These are phyloP conservation scores for Mesorhabditis spiculigera DNA, from an alignment of 2,888 invertebrate genomes.

Conservation along the genomic window DNA sequence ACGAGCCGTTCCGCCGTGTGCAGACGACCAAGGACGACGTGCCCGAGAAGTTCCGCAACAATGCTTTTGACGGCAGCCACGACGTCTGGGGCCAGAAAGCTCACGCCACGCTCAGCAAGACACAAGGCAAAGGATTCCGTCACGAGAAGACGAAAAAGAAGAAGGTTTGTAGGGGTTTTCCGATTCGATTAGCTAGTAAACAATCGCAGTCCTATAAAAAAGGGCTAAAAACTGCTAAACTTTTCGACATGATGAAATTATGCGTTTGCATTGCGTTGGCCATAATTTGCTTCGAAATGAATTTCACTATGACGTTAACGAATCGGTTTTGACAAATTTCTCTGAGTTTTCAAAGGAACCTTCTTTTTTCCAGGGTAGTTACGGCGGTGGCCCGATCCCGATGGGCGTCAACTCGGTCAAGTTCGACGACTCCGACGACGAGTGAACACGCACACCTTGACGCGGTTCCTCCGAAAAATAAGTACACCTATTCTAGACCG, in stretches of 20 bases:
- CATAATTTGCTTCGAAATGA: no score
- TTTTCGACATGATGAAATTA: no score
- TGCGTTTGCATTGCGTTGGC: no score
- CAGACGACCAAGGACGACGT: conserved; percentile 61
- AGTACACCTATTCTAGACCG: no score
- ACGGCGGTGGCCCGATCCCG: conserved; percentile 88
- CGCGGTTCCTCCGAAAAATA: no score
- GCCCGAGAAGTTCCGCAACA: conserved; percentile 78
- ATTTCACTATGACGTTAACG: not conserved
- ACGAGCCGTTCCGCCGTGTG: conserved; percentile 51
- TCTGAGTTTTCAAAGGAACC: not conserved
- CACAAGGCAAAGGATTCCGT: conserved; percentile 90
- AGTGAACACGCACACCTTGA: no score
- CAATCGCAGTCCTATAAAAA: no score
- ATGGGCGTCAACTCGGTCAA: conserved; percentile 85
- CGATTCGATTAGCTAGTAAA: no score
- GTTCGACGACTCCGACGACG: conserved; percentile 69
- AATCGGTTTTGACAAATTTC: not conserved
- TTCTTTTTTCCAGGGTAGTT: conserved; percentile 73
- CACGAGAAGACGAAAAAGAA: conserved; percentile 99
- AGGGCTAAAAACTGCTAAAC: no score
- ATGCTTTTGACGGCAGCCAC: conserved; percentile 90
- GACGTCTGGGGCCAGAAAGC: conserved; percentile 94
- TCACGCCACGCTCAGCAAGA: conserved; percentile 78
- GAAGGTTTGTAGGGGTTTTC: conserved; percentile 35